Percentiles rank a stretch among this genome's conserved stretches.
Evolutionary conservation across 2,888 invertebrate species (phyloP).

Genomic region (Hanleya hanleyi): DNA sequence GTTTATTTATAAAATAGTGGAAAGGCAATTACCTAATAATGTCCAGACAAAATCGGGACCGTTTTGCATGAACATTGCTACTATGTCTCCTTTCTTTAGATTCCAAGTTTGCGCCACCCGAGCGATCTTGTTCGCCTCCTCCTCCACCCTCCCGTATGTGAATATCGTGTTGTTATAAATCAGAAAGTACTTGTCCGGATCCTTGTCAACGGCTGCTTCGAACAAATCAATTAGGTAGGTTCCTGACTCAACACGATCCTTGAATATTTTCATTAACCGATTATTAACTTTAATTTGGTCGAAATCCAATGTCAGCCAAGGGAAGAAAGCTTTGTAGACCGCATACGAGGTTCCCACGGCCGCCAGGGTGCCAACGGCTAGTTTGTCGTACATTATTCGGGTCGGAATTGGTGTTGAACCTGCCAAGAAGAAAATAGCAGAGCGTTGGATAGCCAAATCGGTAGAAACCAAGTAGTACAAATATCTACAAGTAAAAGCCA

Average conservation of each 20-base stretch:
- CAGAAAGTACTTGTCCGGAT: slow-evolving; percentile 48
- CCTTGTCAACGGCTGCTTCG: slow-evolving; percentile 42
- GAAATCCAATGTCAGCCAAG: not conserved
- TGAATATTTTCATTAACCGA: not conserved
- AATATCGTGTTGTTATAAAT: slow-evolving; percentile 52
- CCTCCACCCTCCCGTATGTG: slow-evolving; percentile 55
- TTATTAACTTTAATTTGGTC: not conserved
- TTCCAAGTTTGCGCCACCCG: slow-evolving; percentile 50
- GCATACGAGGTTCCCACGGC: not conserved
- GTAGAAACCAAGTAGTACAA: too few species aligned
- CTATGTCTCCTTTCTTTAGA: slow-evolving; percentile 52
- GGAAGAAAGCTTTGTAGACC: not conserved
- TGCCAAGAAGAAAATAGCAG: too few species aligned
- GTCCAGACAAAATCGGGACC: slow-evolving; percentile 67
- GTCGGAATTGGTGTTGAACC: too few species aligned
- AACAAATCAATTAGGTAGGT: slow-evolving; percentile 45
- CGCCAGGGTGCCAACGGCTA: not conserved
- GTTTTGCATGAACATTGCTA: slow-evolving; percentile 63
- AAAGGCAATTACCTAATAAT: slow-evolving; percentile 65
- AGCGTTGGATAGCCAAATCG: too few species aligned
- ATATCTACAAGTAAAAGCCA: too few species aligned
- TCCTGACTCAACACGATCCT: not conserved
- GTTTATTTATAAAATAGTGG: too few species aligned
- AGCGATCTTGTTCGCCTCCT: slow-evolving; percentile 58
- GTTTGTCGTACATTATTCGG: too few species aligned